These are phyloP conservation scores for Eira barbara DNA, from an alignment of 2,113 vertebrate species.

Conservation along the genomic window DNA sequence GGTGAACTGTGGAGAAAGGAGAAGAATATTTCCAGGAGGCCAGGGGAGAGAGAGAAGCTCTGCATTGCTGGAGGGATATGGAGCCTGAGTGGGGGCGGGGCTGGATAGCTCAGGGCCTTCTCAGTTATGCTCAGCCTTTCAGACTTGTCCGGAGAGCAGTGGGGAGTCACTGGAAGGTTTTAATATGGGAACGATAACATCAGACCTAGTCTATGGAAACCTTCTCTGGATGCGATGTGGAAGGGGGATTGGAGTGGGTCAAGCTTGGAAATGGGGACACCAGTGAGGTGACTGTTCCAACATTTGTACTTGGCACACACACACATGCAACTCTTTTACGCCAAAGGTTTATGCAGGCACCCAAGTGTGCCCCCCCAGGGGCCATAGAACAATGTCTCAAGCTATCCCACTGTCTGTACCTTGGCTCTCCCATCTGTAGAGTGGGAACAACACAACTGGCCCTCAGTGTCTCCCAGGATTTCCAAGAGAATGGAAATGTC, in stretches of 20 bases:
- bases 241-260: not conserved
- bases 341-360: not conserved
- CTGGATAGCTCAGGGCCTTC: not conserved
- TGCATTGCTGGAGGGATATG: not conserved
- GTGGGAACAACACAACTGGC: not conserved
- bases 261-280: not conserved
- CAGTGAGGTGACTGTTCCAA: not conserved
- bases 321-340: not conserved
- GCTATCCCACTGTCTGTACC: not conserved
- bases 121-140: not conserved
- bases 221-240: not conserved
- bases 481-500: not conserved
- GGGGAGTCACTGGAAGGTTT: not conserved
- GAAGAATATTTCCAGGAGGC: not conserved
- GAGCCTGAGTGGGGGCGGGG: not conserved
- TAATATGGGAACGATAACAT: not conserved
- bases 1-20: not conserved
- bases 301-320: no score
- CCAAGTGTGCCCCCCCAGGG: not conserved
- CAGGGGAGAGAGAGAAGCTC: not conserved
- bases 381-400: not conserved
- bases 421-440: not conserved
- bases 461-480: not conserved
- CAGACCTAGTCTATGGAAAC: not conserved
- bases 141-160: not conserved